Evolutionary conservation across 1,140 invertebrate genomes (phyloP).

Genomic region (Oscheius sp.): DNA sequence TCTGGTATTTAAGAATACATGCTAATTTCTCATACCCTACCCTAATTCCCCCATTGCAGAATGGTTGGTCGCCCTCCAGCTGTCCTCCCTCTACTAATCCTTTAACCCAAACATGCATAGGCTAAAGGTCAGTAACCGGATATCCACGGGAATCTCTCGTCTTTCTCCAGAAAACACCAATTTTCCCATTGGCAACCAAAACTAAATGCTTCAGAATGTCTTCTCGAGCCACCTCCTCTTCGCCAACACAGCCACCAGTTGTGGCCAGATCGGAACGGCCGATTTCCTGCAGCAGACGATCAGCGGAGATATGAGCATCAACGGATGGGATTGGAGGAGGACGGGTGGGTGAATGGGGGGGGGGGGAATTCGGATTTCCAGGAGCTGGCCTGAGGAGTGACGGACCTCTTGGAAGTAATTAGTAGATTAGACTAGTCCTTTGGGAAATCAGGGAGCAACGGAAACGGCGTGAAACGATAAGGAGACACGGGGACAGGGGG

Average conservation of each 20-base stretch:
- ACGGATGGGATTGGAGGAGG: constrained; percentile 26
- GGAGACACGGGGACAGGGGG: background rate
- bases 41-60: too few species aligned
- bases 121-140: background rate
- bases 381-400: background rate
- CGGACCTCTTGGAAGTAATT: constrained; percentile 24
- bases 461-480: background rate
- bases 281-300: constrained; percentile 22
- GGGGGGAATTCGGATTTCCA: too few species aligned
- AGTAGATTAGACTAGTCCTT: constrained; percentile 13
- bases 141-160: background rate
- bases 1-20: too few species aligned
- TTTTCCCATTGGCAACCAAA: too few species aligned
- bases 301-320: constrained; percentile 14
- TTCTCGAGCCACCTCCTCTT: constrained; percentile 14
- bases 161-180: background rate
- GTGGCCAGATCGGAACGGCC: constrained; percentile 29
- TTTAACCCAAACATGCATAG: background rate
- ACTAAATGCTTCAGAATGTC: background rate
- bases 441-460: background rate
- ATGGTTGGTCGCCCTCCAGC: background rate
- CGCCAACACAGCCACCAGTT: constrained; percentile 21
- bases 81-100: too few species aligned
- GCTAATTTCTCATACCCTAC: too few species aligned
- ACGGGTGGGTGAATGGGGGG: constrained; percentile 23